Evolutionary conservation across 2,113 vertebrate genomes (phyloP).

Genomic region (Microtus richardsoni): DNA sequence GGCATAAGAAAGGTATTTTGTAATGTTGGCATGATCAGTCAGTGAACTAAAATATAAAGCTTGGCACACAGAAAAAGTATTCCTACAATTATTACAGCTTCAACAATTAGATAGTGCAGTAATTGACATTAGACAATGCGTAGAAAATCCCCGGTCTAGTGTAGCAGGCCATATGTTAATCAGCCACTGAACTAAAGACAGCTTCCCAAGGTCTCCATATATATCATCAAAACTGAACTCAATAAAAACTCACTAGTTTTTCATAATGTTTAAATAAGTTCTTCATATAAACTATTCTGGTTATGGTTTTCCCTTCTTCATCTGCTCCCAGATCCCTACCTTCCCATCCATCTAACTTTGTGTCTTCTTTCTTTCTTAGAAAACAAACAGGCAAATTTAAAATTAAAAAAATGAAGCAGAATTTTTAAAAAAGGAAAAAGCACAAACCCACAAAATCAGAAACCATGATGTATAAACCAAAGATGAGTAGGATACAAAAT

Average conservation of each 20-base stretch:
- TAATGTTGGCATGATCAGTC: background rate
- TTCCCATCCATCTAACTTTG: background rate
- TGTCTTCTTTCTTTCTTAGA: background rate
- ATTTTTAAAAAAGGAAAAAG: background rate
- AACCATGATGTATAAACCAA: background rate
- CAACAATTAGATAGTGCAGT: background rate
- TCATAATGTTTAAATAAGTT: background rate
- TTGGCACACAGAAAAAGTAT: background rate
- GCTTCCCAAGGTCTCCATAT: fast-evolving
- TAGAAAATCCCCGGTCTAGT: background rate
- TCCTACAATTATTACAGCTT: background rate
- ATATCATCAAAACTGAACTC: fast-evolving
- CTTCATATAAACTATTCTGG: background rate
- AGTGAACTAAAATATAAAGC: background rate
- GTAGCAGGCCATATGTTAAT: fast-evolving
- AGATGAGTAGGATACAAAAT: background rate
- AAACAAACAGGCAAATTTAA: background rate
- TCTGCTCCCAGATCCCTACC: background rate
- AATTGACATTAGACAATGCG: background rate
- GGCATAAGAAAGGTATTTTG: background rate
- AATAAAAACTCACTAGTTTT: background rate
- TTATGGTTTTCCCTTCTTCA: background rate
- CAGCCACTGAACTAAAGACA: background rate
- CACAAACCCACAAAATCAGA: background rate
- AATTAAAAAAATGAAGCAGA: too few relatives aligned